phyloP scores from a whole-genome alignment of 2,888 invertebrate genomes.

The Ennomos quercinarius region DNA sequence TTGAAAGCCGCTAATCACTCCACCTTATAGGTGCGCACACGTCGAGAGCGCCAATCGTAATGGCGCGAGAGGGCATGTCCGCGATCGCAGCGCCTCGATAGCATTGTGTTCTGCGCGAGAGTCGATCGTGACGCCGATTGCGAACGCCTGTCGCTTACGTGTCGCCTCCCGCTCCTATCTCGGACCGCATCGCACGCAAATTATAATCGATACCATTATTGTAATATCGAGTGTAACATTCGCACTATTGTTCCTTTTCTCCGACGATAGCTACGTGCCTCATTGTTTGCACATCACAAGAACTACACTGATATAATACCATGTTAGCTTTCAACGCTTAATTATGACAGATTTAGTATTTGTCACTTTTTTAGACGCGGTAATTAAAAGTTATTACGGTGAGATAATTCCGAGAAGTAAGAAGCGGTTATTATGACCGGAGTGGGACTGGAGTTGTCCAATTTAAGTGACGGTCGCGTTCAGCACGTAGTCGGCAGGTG shows the following conservation, averaged over 20 bases:
- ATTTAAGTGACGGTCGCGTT: constrained; percentile 61
- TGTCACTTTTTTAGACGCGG: constrained; percentile 34
- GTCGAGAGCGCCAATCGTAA: constrained; percentile 76
- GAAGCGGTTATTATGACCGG: constrained; percentile 22
- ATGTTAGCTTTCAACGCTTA: constrained; percentile 55
- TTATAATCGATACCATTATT: constrained; percentile 86
- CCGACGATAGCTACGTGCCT: constrained; percentile 50
- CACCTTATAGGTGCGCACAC: constrained; percentile 66
- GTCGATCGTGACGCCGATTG: constrained; percentile 80
- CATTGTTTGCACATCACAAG: constrained; percentile 51
- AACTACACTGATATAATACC: constrained; percentile 35
- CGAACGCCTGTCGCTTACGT: constrained; percentile 80
- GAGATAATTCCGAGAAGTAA: constrained; percentile 32
- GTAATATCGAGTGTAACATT: constrained; percentile 81
- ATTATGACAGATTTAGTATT: constrained; percentile 44
- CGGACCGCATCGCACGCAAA: constrained; percentile 82
- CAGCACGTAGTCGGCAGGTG: constrained; percentile 59
- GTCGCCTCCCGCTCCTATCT: constrained; percentile 79
- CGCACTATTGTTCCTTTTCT: constrained; percentile 79
- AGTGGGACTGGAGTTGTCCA: constrained; percentile 50
- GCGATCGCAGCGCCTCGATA: constrained; percentile 81
- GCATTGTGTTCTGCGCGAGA: constrained; percentile 77
- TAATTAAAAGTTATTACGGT: constrained; percentile 27
- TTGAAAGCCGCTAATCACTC: constrained; percentile 69
- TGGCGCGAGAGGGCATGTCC: constrained; percentile 78